phyloP scores from a whole-genome alignment of 2,888 invertebrate genomes.

The Syrphus vitripennis region DNA sequence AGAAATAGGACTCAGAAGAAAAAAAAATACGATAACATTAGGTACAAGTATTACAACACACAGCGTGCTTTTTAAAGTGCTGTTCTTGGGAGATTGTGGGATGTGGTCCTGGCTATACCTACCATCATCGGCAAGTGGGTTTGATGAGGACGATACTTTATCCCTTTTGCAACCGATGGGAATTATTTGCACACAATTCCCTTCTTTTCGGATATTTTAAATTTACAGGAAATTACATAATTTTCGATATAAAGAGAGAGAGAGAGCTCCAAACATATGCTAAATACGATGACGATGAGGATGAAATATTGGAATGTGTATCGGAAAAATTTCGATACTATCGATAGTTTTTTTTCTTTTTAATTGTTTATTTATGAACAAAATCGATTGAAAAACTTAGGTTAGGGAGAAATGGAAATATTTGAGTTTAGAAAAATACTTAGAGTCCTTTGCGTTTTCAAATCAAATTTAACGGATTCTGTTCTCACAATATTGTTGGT shows the following conservation, averaged over 20 bases:
- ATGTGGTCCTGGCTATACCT: neutral
- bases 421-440: too few relatives aligned
- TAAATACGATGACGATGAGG: neutral
- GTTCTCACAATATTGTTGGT: too few relatives aligned
- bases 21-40: neutral
- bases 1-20: slow-evolving; percentile 3
- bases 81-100: slow-evolving; percentile 13
- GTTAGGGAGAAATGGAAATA: too few relatives aligned
- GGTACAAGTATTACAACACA: slow-evolving; percentile 37
- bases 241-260: neutral
- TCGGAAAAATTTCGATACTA: too few relatives aligned
- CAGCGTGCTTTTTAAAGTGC: slow-evolving; percentile 24
- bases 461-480: too few relatives aligned
- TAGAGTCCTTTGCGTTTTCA: too few relatives aligned
- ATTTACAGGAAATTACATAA: neutral
- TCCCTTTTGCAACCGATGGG: neutral
- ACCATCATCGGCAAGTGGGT: neutral
- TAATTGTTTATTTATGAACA: too few relatives aligned
- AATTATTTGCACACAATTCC: slow-evolving; percentile 19
- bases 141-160: slow-evolving; percentile 1
- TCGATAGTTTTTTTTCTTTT: too few relatives aligned
- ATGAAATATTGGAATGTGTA: neutral
- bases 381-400: too few relatives aligned
- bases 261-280: neutral
- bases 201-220: neutral